Evolutionary conservation across 64 coral and sea anemone species (phyloP).

Genomic region (Catalaphyllia jardinei): DNA sequence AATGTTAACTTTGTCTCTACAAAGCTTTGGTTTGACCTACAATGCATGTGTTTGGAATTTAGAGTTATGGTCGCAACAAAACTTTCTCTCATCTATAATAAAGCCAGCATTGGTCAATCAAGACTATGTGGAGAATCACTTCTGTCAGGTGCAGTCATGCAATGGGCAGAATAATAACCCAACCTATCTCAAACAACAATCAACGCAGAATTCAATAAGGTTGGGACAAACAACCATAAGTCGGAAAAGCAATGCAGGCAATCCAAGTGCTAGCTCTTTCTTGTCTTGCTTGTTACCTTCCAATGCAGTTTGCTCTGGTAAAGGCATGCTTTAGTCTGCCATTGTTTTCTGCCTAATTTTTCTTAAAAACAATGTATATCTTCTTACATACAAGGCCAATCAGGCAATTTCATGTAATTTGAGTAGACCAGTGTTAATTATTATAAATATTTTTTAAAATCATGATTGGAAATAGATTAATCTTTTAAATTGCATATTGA

Average conservation of each 20-base stretch:
- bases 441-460: too few species aligned
- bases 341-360: too few species aligned
- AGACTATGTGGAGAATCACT: conserved; percentile 46
- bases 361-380: too few species aligned
- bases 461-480: too few species aligned
- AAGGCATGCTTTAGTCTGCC: too few species aligned
- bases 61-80: background rate
- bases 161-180: conserved; percentile 59
- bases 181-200: conserved; percentile 3
- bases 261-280: background rate
- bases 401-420: too few species aligned
- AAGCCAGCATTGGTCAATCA: conserved; percentile 40
- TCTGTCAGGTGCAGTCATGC: conserved; percentile 19
- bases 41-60: conserved; percentile 32
- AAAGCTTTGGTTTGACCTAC: conserved; percentile 40
- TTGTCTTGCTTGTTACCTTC: too few species aligned
- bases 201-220: conserved; percentile 19
- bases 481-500: too few species aligned
- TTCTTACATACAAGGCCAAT: too few species aligned
- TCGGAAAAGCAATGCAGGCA: conserved; percentile 30
- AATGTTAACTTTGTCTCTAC: background rate
- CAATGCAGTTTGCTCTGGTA: too few species aligned
- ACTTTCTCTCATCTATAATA: background rate
- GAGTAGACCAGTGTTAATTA: too few species aligned
- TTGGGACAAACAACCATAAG: conserved; percentile 23